Evolutionary conservation across 1,140 invertebrate genomes (phyloP).

Genomic region (Lasioglossum baleicum): DNA sequence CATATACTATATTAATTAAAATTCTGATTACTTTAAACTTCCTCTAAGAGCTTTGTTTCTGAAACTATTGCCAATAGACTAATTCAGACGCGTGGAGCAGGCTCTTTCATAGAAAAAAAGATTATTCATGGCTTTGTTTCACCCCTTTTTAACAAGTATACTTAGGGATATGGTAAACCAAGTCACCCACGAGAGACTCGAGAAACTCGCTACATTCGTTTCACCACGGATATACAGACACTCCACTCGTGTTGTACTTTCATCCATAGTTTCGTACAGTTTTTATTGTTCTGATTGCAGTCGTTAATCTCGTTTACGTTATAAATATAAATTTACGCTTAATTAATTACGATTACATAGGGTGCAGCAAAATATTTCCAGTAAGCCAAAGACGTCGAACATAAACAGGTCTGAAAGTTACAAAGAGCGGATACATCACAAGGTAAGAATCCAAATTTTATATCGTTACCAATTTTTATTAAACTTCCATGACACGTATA

Average conservation of each 20-base stretch:
- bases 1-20: no score
- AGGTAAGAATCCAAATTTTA: slow-evolving; percentile 74
- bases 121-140: no score
- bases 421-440: slow-evolving; percentile 82
- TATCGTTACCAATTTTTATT: not conserved
- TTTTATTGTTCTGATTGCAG: slow-evolving; percentile 17
- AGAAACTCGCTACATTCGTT: no score
- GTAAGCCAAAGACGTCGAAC: slow-evolving; percentile 80
- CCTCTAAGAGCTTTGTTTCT: no score
- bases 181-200: no score
- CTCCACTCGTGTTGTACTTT: not conserved
- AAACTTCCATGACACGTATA: no score
- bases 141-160: no score
- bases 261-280: not conserved
- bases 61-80: no score
- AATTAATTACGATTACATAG: slow-evolving; percentile 65
- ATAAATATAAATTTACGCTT: slow-evolving; percentile 61
- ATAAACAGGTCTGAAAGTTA: slow-evolving; percentile 84
- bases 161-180: no score
- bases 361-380: slow-evolving; percentile 80
- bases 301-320: slow-evolving; percentile 21
- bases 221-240: not conserved
- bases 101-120: no score
- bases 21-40: no score
- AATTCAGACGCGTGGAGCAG: no score